Conservation (phyloP, 1,140 invertebrate species). For the Leptopilina boulardi region DNA sequence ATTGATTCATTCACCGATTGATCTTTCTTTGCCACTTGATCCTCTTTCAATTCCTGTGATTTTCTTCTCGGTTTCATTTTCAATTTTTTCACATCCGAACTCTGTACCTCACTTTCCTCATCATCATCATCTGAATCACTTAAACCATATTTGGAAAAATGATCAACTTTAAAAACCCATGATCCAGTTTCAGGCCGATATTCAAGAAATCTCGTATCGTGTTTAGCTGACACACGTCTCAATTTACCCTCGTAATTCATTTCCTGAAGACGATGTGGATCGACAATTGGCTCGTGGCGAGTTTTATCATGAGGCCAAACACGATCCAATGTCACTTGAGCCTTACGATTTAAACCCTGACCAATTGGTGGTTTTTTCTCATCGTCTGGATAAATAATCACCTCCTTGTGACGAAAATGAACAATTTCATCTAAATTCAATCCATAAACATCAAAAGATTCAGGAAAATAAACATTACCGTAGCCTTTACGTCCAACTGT, state of each 20-base stretch:
- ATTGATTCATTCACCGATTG: not conserved
- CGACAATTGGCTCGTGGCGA: constrained; percentile 87
- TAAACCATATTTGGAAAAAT: constrained; percentile 97
- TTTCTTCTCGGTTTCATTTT: constrained; percentile 49
- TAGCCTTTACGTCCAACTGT: constrained; percentile 93
- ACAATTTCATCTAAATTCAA: constrained; percentile 93
- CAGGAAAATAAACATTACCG: constrained; percentile 93
- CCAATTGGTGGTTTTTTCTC: constrained; percentile 84
- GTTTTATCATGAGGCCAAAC: constrained; percentile 96
- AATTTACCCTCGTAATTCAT: constrained; percentile 94
- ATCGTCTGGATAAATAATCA: constrained; percentile 85
- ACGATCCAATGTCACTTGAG: constrained; percentile 94
- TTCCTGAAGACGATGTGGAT: constrained; percentile 84
- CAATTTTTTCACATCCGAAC: constrained; percentile 65
- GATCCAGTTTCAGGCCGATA: constrained; percentile 96
- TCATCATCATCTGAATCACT: constrained; percentile 93
- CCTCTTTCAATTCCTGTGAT: not conserved
- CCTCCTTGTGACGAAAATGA: constrained; percentile 86
- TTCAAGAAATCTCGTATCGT: constrained; percentile 94
- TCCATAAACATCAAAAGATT: constrained; percentile 90
- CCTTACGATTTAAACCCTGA: constrained; percentile 91
- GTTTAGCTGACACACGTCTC: constrained; percentile 88
- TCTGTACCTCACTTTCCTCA: constrained; percentile 66
- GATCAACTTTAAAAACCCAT: constrained; percentile 95
- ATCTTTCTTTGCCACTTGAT: not conserved